Evolutionary conservation across 2,888 invertebrate genomes (phyloP).

Genomic region (Zonitis immaculata): DNA sequence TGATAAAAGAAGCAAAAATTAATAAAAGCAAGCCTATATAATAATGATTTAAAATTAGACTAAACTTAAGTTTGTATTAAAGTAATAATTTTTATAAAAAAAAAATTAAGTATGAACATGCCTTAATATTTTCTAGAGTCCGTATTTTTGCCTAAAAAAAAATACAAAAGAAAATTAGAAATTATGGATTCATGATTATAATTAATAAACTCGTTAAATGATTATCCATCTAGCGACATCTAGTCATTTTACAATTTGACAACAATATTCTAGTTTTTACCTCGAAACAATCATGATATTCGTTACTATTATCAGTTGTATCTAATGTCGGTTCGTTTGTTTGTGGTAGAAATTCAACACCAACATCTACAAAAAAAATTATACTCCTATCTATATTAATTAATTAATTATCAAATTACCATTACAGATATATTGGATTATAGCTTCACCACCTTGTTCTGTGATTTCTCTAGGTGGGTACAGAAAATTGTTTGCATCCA

Average conservation of each 20-base stretch:
- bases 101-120: slow-evolving; percentile 51
- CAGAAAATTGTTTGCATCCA: slow-evolving; percentile 59
- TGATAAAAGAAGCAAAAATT: slow-evolving; percentile 6
- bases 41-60: no score
- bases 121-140: slow-evolving; percentile 58
- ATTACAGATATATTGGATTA: slow-evolving; percentile 61
- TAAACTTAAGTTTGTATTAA: no score
- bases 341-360: slow-evolving; percentile 53
- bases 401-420: slow-evolving; percentile 40
- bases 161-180: slow-evolving; percentile 39
- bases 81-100: slow-evolving; percentile 19
- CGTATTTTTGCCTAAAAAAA: slow-evolving; percentile 57
- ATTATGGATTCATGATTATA: slow-evolving; percentile 10
- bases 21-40: slow-evolving; percentile 5
- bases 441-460: slow-evolving; percentile 56
- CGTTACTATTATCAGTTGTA: slow-evolving; percentile 16
- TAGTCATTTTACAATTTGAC: slow-evolving; percentile 2
- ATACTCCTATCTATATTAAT: neutral
- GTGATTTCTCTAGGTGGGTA: slow-evolving; percentile 64
- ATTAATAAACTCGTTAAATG: neutral
- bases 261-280: slow-evolving; percentile 29
- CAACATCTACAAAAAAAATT: slow-evolving; percentile 40
- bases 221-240: neutral
- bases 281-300: slow-evolving; percentile 42
- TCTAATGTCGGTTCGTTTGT: slow-evolving; percentile 39